These are phyloP conservation scores for Apotomis betuletana DNA, from an alignment of 2,888 invertebrate genomes.

Conservation along the genomic window DNA sequence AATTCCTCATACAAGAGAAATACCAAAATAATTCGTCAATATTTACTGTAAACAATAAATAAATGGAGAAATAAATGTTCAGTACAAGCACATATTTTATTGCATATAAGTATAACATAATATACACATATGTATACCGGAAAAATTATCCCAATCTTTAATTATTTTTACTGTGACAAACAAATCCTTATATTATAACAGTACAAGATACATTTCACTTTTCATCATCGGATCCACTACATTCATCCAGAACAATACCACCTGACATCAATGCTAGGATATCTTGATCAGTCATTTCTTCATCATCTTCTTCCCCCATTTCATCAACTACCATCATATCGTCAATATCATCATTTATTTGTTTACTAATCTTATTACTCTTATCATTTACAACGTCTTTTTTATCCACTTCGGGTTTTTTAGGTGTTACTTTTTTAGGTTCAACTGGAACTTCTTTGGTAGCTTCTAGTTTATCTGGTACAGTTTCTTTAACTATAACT, in stretches of 20 bases:
- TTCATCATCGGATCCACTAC: slow-evolving; percentile 67
- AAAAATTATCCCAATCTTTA: background rate
- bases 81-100: slow-evolving; percentile 5
- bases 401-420: slow-evolving; percentile 1
- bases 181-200: background rate
- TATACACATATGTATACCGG: too few species aligned
- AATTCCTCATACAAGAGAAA: too few species aligned
- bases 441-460: background rate
- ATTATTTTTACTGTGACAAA: background rate
- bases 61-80: slow-evolving; percentile 19
- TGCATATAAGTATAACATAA: background rate
- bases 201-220: slow-evolving; percentile 40
- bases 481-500: background rate
- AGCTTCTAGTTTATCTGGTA: slow-evolving; percentile 2
- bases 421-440: background rate
- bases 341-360: slow-evolving; percentile 6
- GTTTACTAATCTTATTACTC: slow-evolving; percentile 5
- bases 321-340: slow-evolving; percentile 34
- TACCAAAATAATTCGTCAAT: too few species aligned
- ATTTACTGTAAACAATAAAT: slow-evolving; percentile 16
- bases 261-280: slow-evolving; percentile 69
- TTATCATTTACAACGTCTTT: background rate
- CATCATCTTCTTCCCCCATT: slow-evolving; percentile 53
- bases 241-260: slow-evolving; percentile 72
- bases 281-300: slow-evolving; percentile 69